A percentile compares a stretch with the other conserved stretches of the same genome.
These are phyloP conservation scores for Piezodorus guildinii DNA, from an alignment of 1,140 invertebrate genomes.

Conservation along the genomic window DNA sequence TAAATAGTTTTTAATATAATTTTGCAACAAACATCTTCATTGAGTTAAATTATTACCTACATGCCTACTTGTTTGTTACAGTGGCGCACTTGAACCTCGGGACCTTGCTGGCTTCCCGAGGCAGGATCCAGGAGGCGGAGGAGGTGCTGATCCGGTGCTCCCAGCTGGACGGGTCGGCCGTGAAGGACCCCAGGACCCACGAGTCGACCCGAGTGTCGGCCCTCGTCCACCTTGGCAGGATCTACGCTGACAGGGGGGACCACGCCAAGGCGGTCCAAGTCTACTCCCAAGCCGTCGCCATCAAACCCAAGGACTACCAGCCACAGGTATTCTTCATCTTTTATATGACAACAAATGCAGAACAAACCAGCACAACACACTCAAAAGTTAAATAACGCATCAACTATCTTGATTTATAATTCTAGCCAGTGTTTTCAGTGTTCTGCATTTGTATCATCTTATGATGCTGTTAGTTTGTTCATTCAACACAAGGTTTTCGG, in stretches of 20 bases:
- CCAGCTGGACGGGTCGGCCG: constrained; percentile 67
- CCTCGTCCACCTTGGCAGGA: constrained; percentile 76
- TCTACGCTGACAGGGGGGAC: constrained; percentile 77
- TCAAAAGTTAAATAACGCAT: too few species aligned
- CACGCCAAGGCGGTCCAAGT: constrained; percentile 75
- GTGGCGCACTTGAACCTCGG: constrained; percentile 93
- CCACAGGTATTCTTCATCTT: constrained; percentile 47
- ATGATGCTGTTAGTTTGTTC: too few species aligned
- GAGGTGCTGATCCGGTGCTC: constrained; percentile 69
- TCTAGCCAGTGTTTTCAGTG: too few species aligned
- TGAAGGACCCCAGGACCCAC: constrained; percentile 82
- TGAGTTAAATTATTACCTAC: too few species aligned
- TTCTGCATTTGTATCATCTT: too few species aligned
- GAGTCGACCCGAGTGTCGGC: constrained; percentile 82
- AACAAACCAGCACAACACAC: too few species aligned
- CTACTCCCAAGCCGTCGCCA: constrained; percentile 73
- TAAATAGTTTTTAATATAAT: too few species aligned
- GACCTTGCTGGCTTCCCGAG: constrained; percentile 68
- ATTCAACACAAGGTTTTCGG: too few species aligned
- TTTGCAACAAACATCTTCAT: too few species aligned
- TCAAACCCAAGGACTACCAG: constrained; percentile 67
- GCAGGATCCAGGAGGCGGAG: constrained; percentile 69
- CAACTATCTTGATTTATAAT: too few species aligned
- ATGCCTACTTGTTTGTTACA: constrained; percentile 37
- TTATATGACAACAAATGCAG: too few species aligned